These are phyloP conservation scores for Tyto alba DNA, from an alignment of 2,113 vertebrate species.

Conservation along the genomic window DNA sequence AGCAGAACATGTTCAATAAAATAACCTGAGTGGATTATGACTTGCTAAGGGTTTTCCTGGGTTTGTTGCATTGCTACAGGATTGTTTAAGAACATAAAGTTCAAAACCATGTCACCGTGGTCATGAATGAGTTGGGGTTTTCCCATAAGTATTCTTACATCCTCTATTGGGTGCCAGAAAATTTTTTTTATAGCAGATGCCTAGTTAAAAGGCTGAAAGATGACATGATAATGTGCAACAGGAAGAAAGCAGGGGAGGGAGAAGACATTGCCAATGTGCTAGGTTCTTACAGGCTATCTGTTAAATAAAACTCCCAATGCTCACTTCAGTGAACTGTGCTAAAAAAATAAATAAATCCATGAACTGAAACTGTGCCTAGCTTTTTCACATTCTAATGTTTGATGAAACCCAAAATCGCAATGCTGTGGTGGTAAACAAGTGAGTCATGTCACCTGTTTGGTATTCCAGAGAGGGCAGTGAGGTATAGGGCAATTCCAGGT, in stretches of 20 bases:
- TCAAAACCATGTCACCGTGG: neutral
- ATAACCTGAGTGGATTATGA: neutral
- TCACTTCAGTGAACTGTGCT: neutral
- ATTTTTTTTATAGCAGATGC: neutral
- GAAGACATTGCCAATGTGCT: neutral
- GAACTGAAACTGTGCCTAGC: neutral
- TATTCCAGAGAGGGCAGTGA: neutral
- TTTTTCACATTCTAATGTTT: neutral
- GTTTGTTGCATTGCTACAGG: neutral
- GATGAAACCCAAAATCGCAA: neutral
- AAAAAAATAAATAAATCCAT: neutral
- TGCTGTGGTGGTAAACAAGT: neutral
- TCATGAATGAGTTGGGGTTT: neutral
- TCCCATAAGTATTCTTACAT: neutral
- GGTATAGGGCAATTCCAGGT: neutral
- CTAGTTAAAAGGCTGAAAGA: neutral
- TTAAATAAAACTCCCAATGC: neutral
- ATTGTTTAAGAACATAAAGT: neutral
- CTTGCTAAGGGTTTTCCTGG: neutral
- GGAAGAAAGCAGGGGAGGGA: neutral
- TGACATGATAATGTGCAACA: neutral
- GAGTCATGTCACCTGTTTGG: rapidly evolving
- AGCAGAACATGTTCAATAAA: neutral
- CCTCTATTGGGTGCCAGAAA: neutral
- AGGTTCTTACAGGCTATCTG: neutral